Percentiles rank a stretch among this genome's conserved stretches.
Evolutionary conservation across 2,888 invertebrate genomes (phyloP).

Genomic region (Odontocerum albicorne): DNA sequence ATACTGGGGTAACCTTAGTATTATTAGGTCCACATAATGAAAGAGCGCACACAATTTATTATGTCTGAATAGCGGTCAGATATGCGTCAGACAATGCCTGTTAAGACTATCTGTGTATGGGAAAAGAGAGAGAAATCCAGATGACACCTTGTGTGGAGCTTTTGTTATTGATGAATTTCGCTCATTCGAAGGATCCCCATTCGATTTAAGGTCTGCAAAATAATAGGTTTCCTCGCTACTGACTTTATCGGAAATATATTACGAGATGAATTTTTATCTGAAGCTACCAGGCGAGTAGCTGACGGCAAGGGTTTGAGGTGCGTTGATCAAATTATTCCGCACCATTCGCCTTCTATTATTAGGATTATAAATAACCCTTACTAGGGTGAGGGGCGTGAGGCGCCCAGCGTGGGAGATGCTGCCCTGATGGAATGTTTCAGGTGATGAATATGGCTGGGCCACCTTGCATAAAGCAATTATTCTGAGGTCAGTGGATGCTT

Average conservation of each 20-base stretch:
- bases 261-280: constrained; percentile 28
- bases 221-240: constrained; percentile 13
- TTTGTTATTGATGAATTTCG: constrained; percentile 16
- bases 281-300: constrained; percentile 17
- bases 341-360: constrained; percentile 31
- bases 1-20: too few relatives aligned
- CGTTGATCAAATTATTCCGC: constrained; percentile 33
- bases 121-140: constrained; percentile 1
- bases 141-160: too few relatives aligned
- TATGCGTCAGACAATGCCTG: too few relatives aligned
- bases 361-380: constrained; percentile 27
- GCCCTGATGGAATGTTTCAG: constrained; percentile 10
- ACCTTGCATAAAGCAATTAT: neutral
- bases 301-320: constrained; percentile 1
- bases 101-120: too few relatives aligned
- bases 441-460: neutral
- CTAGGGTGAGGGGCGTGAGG: constrained; percentile 1
- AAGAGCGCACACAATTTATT: too few relatives aligned
- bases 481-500: neutral
- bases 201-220: constrained; percentile 25
- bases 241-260: constrained; percentile 21
- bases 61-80: too few relatives aligned
- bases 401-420: constrained; percentile 1
- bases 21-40: too few relatives aligned
- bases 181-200: constrained; percentile 1